phyloP scores from a whole-genome alignment of 2,113 vertebrate genomes.

The Sinocyclocheilus grahami region DNA sequence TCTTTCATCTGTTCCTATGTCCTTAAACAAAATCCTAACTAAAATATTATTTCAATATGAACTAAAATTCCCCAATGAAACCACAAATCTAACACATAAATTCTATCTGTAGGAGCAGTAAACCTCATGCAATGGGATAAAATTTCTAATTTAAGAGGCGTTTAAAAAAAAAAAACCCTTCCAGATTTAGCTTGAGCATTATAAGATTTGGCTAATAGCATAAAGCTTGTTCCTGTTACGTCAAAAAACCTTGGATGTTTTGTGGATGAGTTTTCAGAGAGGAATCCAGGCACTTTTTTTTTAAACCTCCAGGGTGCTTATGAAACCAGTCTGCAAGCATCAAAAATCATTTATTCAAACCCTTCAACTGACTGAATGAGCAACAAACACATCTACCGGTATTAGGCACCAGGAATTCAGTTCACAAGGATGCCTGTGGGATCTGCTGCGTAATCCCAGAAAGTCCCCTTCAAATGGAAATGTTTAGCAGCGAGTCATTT shows the following conservation, averaged over 20 bases:
- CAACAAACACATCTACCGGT: constrained; percentile 43
- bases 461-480: constrained; percentile 43
- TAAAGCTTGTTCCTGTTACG: constrained; percentile 34
- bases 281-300: background rate
- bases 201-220: constrained; percentile 18
- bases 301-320: constrained; percentile 31
- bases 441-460: constrained; percentile 28
- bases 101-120: background rate
- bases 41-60: background rate
- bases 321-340: constrained; percentile 49
- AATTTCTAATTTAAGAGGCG: constrained; percentile 2
- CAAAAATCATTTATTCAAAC: constrained; percentile 56
- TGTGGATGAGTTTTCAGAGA: background rate
- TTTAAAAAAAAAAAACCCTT: constrained; percentile 7
- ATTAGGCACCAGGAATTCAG: constrained; percentile 54
- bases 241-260: constrained; percentile 38
- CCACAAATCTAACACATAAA: background rate
- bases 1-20: background rate
- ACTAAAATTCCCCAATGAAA: background rate
- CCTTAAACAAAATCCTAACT: background rate
- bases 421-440: constrained; percentile 34
- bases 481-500: constrained; percentile 55
- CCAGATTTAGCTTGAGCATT: constrained; percentile 15
- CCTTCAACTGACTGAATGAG: constrained; percentile 44
- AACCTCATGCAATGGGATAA: background rate